These are phyloP conservation scores for Sphaerophoria rueppellii DNA, from an alignment of 2,888 invertebrate species.

Conservation along the genomic window DNA sequence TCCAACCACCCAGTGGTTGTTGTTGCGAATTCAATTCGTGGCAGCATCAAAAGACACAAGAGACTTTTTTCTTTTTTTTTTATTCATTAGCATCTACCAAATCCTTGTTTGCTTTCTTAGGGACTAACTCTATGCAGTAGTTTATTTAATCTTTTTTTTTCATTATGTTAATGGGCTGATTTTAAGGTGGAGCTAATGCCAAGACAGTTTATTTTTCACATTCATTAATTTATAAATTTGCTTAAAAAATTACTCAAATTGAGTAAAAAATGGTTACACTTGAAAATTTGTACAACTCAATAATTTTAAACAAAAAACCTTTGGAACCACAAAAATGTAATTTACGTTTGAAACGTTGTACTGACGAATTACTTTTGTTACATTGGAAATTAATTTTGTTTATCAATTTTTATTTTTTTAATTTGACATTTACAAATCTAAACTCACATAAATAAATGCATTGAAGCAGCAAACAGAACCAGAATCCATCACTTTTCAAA, in stretches of 20 bases:
- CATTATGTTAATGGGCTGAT: slow-evolving; percentile 47
- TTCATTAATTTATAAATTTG: slow-evolving; percentile 15
- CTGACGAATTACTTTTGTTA: slow-evolving; percentile 22
- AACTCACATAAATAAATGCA: slow-evolving; percentile 9
- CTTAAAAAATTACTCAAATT: slow-evolving; percentile 48
- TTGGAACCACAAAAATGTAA: neutral
- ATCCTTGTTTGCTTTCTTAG: slow-evolving; percentile 49
- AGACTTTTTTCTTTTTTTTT: slow-evolving; percentile 47
- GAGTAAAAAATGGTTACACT: slow-evolving; percentile 37
- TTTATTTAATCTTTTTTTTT: slow-evolving; percentile 20
- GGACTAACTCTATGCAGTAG: slow-evolving; percentile 16
- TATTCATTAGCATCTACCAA: slow-evolving; percentile 63
- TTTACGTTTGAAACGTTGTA: slow-evolving; percentile 26
- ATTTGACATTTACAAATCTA: slow-evolving; percentile 33
- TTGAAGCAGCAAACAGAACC: slow-evolving; percentile 5
- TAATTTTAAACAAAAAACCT: neutral
- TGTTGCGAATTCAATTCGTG: slow-evolving; percentile 59
- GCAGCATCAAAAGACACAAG: slow-evolving; percentile 52
- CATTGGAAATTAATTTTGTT: slow-evolving; percentile 30
- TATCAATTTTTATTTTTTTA: slow-evolving; percentile 40
- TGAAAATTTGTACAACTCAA: slow-evolving; percentile 7
- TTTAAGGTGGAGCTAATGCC: slow-evolving; percentile 32
- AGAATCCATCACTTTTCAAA: slow-evolving; percentile 56
- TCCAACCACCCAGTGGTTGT: slow-evolving; percentile 68
- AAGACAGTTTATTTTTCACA: slow-evolving; percentile 54